Conservation (phyloP, 1,140 invertebrate genomes). For the Drosophila ironensis region DNA sequence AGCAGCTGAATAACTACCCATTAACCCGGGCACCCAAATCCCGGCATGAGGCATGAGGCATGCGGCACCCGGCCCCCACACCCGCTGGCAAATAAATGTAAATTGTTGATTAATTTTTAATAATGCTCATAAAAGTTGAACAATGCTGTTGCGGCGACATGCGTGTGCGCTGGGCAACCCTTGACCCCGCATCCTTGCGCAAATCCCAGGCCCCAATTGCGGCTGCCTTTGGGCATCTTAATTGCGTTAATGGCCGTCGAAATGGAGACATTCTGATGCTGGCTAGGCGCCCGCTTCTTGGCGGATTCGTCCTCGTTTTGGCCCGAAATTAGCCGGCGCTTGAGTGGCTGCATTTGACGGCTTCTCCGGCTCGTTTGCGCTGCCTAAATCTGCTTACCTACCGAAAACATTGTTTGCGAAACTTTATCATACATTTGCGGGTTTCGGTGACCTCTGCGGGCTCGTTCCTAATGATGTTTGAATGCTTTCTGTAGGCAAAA, state of each 20-base stretch:
- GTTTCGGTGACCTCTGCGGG: no score
- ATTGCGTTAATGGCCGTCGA: conserved; percentile 60
- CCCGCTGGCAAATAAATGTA: conserved; percentile 59
- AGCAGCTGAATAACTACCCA: conserved; percentile 25
- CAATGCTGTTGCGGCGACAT: conserved; percentile 44
- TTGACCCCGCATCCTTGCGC: conserved; percentile 11
- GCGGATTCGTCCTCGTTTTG: neutral
- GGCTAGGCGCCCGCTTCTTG: no score
- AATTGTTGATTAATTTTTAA: conserved; percentile 79
- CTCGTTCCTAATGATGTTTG: no score
- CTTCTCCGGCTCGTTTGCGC: neutral
- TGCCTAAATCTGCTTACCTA: no score
- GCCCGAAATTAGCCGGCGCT: neutral
- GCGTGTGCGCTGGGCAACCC: conserved; percentile 17
- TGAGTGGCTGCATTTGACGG: neutral
- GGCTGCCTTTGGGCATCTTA: conserved; percentile 28
- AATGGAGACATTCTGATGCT: conserved; percentile 57
- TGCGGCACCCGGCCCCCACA: neutral
- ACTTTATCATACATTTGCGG: no score
- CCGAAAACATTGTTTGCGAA: no score
- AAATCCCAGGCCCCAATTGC: neutral
- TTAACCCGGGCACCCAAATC: no score
- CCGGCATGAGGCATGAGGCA: no score
- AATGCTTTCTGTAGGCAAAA: no score
- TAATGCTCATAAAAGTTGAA: conserved; percentile 73